Evolutionary conservation across 1,140 invertebrate genomes (phyloP), one percentile per base, ranked within the genome.

Genomic region (Dinothrombium tinctorium): DNA sequence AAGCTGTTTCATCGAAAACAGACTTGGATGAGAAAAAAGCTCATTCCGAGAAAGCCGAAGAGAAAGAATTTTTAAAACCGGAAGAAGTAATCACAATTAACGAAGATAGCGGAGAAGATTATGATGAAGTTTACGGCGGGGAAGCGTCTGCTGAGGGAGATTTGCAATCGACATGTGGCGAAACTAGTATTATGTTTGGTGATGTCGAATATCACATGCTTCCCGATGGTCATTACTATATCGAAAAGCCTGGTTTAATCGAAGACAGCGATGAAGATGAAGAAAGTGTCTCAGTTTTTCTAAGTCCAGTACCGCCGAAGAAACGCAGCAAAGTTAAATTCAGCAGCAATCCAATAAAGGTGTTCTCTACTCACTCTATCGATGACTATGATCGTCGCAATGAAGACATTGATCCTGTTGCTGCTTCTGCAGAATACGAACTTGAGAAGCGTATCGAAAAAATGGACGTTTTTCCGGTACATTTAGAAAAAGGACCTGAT

Each of bases 391-490:
- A 98, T 66, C 69, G 92, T 14, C 71, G 87, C 42, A 99, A 99
- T 63, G 89, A 96, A 59, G 89, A 96, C 59, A 83, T 98, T n/a
- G 90, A 98, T 64, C 92, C 92, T 4, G 87, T 96, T 37, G 84
- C 87, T 29, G 87, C 90, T 1, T 92, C 84, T 35, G 90, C 92
- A 2, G 90, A 96, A 60, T 98, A 95, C 58, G 90, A 96, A 62
- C 64, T 98, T 23, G 92, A 98, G 62, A 95, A 96, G 58, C 64
- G 90, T 14, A 84, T 99, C 2, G 92, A 98, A 60, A 92, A 92
- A 62, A 94, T 98, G 86, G 79, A 95, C 55, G 77, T 96, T 3
- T 94, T 96, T 59, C 77, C 80, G 21, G 89, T 96, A 0, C 76
- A 92, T 56, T 61, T 96, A 22, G 46, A 60, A 11, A 72, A 72